Percentiles rank a stretch among this genome's conserved stretches.
Evolutionary conservation across 2,797 vertebrate genomes (phyloP).

Genomic region (Mormyrus hasselquistii): DNA sequence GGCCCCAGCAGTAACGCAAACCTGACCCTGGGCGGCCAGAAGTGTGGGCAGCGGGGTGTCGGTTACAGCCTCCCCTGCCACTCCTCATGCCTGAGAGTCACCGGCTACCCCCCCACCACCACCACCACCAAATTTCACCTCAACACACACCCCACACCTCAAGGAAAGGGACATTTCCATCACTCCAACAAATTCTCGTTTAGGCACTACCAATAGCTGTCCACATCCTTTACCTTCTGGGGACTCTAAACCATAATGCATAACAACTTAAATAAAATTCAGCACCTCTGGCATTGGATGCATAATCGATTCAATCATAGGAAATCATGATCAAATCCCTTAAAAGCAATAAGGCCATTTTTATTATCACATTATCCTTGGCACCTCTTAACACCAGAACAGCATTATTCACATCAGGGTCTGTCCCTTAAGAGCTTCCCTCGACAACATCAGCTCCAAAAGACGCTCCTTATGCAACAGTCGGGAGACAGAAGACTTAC

Average conservation of each 20-base stretch:
- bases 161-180: no score
- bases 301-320: neutral
- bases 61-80: neutral
- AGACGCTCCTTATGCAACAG: neutral
- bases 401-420: neutral
- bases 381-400: neutral
- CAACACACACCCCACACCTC: neutral
- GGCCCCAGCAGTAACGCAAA: neutral
- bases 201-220: neutral
- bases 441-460: neutral
- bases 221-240: neutral
- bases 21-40: neutral
- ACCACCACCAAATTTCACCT: neutral
- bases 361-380: neutral
- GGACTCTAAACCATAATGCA: neutral
- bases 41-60: neutral
- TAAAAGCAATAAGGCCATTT: neutral
- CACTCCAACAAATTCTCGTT: neutral
- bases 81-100: neutral
- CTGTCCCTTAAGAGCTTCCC: neutral
- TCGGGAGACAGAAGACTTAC: conserved; percentile 63
- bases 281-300: neutral
- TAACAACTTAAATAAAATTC: neutral
- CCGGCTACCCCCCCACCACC: neutral
- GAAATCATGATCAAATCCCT: conserved; percentile 1